phyloP scores from a whole-genome alignment of 2,888 invertebrate genomes.

The Agonopterix alstromeriana region DNA sequence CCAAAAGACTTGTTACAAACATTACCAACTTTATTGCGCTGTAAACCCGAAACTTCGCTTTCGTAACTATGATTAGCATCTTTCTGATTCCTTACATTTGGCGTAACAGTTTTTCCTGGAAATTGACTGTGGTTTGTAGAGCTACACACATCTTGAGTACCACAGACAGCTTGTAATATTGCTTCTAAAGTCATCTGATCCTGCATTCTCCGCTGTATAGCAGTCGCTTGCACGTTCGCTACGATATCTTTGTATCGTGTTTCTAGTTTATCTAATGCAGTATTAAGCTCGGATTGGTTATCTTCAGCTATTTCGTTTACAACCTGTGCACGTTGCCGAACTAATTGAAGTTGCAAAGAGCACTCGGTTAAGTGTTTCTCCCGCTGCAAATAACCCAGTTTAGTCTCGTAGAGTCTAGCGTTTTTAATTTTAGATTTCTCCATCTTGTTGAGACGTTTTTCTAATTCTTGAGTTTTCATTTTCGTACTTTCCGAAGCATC shows the following conservation, averaged over 20 bases:
- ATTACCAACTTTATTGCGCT: constrained; percentile 7
- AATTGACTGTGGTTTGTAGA: constrained; percentile 25
- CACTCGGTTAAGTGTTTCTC: constrained; percentile 58
- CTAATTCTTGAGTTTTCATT: constrained; percentile 37
- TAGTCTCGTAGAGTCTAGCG: constrained; percentile 43
- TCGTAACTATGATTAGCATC: constrained; percentile 27
- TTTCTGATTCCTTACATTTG: constrained; percentile 18
- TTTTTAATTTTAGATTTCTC: constrained; percentile 51
- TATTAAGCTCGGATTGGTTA: constrained; percentile 44
- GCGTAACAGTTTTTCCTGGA: constrained; percentile 29
- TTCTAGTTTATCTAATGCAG: constrained; percentile 54
- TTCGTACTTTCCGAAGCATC: constrained; percentile 26
- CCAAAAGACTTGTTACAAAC: constrained; percentile 33
- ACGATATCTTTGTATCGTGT: constrained; percentile 61
- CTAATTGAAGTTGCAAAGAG: constrained; percentile 53
- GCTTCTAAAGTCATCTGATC: constrained; percentile 58
- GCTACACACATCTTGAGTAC: constrained; percentile 23
- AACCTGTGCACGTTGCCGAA: constrained; percentile 53
- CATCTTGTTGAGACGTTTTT: constrained; percentile 49
- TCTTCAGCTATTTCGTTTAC: constrained; percentile 48
- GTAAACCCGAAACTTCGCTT: constrained; percentile 27
- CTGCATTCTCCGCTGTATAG: constrained; percentile 57
- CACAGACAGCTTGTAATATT: constrained; percentile 49
- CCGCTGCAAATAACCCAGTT: constrained; percentile 45
- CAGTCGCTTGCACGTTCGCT: constrained; percentile 58